Evolutionary conservation across 2,113 vertebrate species (phyloP), one percentile per base, ranked within the genome.

Genomic region (Uria lomvia): DNA sequence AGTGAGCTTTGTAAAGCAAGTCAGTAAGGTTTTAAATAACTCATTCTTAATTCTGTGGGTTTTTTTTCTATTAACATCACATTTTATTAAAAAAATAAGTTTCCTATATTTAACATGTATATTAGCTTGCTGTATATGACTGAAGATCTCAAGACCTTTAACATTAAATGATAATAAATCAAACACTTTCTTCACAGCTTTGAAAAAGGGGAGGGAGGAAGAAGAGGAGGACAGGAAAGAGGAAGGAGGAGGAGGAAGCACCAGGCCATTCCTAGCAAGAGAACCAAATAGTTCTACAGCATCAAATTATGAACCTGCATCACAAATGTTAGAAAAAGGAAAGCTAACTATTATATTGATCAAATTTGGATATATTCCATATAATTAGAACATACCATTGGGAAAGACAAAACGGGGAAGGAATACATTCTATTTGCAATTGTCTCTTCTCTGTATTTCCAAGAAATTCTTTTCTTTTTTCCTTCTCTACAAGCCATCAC

Each of bases 41-140:
- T 95, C 96, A 95, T 92, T 92, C 92, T 89, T 84, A 81, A 91
- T 97, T 92, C 95, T 96, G 67, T 68, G 75, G 75, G 40, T 3
- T 4, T 24, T 93, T 96, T 97, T 97, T 91, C 90, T 97, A 96
- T 92, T 82, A 94, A 50, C 1, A 15, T 80, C 74, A 97, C 58
- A 70, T 97, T 97, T 97, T 98, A 98, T 93, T 91, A 96, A 96
- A 98, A 97, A 97, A 97, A 96, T 94, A 97, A 75, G 89, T 92
- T 96, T 95, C 93, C 94, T 90, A 52, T 94, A 91, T 97, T 94
- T 91, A 95, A 97, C 96, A 97, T 86, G 83, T 96, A 60, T 96
- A 94, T 92, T 86, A 91, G 71, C 85, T 97, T 96, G 73, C 86
- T 96, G 75, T 63, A 68, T 55, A 94, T 59, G 86, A 97, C 92